Base-by-base conservation (phyloP, 2,888 invertebrate species). In the Folsomia manolachei region DNA sequence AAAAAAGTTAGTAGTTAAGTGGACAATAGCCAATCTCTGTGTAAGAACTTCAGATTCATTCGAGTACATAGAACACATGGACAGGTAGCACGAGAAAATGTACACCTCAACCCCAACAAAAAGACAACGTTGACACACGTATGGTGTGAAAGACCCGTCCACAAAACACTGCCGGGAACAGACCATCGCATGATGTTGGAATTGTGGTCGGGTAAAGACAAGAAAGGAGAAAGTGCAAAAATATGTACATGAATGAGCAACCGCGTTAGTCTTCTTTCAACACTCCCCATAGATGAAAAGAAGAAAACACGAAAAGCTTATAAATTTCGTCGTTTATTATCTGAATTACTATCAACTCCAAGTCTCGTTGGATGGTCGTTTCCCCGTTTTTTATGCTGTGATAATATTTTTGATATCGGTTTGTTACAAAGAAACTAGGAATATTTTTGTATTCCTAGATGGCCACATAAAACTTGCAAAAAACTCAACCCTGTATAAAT, bases 291-390 rank as follows among this genome's bases (percentile, higher is more conserved):
- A n/a, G n/a, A n/a, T n/a, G n/a, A n/a, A n/a, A n/a, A n/a, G n/a
- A 14, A 39, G 39, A 9, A 14, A 39, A 14, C 39, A 56, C 19
- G 56, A 56, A 56, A 21, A 14, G 56, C 56, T 56, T 56, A 56
- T 56, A 56, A 56, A 56, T 56, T 56, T 56, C 56, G 19, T 56
- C 11, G 39, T 14, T 39, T 56, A 56, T 56, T 56, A 56, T 56
- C 56, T 14, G 56, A 56, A 56, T 56, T 56, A 56, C n/a, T 21
- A 56, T 56, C 56, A 56, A 56, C 11, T 21, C 56, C 39, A 39
- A 39, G 39, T 39, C 39, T 39, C 14, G 39, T 39, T n/a, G n/a
- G n/a, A n/a, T n/a, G n/a, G n/a, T n/a, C n/a, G n/a, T n/a, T n/a
- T 9, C 14, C 39, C 4, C 39, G 4, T 39, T 39, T 39, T 39